These are phyloP conservation scores for Plumapathes pennacea DNA, from an alignment of 92 coral and sea anemone genomes.

Conservation along the genomic window DNA sequence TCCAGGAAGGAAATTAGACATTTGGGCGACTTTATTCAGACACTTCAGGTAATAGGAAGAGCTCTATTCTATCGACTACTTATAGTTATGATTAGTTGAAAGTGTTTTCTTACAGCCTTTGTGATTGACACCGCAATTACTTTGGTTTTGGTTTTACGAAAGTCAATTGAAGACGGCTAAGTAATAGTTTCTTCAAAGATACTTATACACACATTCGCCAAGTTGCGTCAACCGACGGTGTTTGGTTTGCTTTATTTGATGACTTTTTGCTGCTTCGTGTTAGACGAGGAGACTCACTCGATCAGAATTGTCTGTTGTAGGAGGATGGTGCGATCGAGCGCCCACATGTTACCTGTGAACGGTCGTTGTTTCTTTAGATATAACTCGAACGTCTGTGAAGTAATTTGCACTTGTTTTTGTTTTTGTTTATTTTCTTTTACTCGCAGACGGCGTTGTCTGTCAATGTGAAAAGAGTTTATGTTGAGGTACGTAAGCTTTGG, in stretches of 20 bases:
- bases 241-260: too few species aligned
- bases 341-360: not conserved
- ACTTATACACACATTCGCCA: too few species aligned
- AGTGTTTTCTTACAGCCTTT: too few species aligned
- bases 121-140: too few species aligned
- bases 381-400: too few species aligned
- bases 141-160: too few species aligned
- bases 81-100: too few species aligned
- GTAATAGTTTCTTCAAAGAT: too few species aligned
- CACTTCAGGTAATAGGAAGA: conserved; percentile 68
- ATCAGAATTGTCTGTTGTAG: not conserved
- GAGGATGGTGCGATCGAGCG: not conserved
- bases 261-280: too few species aligned
- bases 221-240: too few species aligned
- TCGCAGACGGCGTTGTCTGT: conserved; percentile 90
- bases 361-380: not conserved
- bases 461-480: conserved; percentile 95
- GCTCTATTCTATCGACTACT: not conserved
- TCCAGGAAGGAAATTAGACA: conserved; percentile 91
- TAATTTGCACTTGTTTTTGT: not conserved
- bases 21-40: conserved; percentile 92
- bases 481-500: conserved; percentile 89
- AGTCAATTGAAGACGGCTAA: too few species aligned
- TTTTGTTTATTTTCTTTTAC: not conserved
- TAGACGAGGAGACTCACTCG: too few species aligned